A percentile compares a stretch with the other conserved stretches of the same genome.
Evolutionary conservation across 2,888 invertebrate genomes (phyloP).

Genomic region (Rhimphoctona megacephalus): DNA sequence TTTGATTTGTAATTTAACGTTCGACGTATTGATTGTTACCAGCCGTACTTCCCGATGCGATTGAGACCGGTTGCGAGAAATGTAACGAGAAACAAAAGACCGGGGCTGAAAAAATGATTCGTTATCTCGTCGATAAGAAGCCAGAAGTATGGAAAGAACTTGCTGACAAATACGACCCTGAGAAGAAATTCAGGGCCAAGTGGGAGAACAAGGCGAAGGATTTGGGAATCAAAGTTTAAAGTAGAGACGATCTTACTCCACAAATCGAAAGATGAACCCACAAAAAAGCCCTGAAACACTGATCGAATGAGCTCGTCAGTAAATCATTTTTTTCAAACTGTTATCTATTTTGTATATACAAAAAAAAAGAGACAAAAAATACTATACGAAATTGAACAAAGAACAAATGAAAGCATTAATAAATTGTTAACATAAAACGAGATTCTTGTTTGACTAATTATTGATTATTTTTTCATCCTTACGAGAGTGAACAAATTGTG

Average conservation of each 20-base stretch:
- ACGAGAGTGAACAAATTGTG: background rate
- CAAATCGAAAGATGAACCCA: background rate
- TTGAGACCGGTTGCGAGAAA: constrained; percentile 88
- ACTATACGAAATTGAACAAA: constrained; percentile 33
- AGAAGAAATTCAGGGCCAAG: constrained; percentile 87
- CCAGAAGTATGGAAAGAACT: constrained; percentile 87
- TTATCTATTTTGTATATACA: constrained; percentile 35
- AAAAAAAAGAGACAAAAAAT: constrained; percentile 33
- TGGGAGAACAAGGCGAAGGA: constrained; percentile 82
- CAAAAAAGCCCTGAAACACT: constrained; percentile 7
- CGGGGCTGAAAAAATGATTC: constrained; percentile 87
- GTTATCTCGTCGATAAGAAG: constrained; percentile 88
- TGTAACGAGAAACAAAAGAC: constrained; percentile 88
- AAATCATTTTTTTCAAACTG: constrained; percentile 26
- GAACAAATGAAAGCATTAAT: constrained; percentile 30
- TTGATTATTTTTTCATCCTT: background rate
- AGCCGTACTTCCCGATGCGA: constrained; percentile 89
- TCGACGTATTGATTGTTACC: constrained; percentile 50
- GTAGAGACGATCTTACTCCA: background rate
- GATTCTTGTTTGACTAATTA: constrained; percentile 1
- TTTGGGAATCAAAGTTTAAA: constrained; percentile 57
- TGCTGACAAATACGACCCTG: constrained; percentile 88
- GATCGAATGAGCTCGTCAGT: constrained; percentile 33
- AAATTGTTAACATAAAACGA: constrained; percentile 50
- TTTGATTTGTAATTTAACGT: constrained; percentile 76